phyloP scores from a whole-genome alignment of 2,797 vertebrate species.

The Sarcophilus harrisii region DNA sequence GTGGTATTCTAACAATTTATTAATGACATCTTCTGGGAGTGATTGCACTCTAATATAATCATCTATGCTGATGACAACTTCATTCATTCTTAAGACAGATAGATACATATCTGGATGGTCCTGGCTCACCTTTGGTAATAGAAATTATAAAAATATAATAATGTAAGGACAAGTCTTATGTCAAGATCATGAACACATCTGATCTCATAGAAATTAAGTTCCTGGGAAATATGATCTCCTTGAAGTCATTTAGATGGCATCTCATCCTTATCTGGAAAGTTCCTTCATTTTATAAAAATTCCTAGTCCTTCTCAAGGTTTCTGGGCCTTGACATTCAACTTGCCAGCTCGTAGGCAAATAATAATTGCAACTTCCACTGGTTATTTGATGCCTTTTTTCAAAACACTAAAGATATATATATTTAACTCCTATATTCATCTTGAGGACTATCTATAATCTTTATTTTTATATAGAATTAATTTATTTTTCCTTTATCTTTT shows the following conservation, averaged over 20 bases:
- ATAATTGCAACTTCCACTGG: not conserved
- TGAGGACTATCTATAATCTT: not conserved
- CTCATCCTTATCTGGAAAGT: not conserved
- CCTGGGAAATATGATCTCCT: not conserved
- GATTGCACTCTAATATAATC: not conserved
- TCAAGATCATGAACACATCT: not conserved
- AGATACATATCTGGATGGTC: not conserved
- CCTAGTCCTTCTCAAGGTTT: not conserved
- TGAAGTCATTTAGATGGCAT: not conserved
- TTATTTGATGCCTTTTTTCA: not conserved
- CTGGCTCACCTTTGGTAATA: not conserved
- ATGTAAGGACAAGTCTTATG: not conserved
- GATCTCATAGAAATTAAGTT: not conserved
- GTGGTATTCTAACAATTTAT: not conserved
- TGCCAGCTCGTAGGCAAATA: not conserved
- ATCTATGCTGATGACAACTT: not conserved
- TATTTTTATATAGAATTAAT: slow-evolving; percentile 8
- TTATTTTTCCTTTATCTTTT: slow-evolving; percentile 50
- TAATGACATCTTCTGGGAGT: not conserved
- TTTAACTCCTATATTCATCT: not conserved
- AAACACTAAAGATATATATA: not conserved
- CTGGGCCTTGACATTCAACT: not conserved
- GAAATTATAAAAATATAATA: not conserved
- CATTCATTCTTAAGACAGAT: not conserved
- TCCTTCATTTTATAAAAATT: not conserved